Conservation (phyloP, 1,140 invertebrate species). For the Trachymyrmex septentrionalis region DNA sequence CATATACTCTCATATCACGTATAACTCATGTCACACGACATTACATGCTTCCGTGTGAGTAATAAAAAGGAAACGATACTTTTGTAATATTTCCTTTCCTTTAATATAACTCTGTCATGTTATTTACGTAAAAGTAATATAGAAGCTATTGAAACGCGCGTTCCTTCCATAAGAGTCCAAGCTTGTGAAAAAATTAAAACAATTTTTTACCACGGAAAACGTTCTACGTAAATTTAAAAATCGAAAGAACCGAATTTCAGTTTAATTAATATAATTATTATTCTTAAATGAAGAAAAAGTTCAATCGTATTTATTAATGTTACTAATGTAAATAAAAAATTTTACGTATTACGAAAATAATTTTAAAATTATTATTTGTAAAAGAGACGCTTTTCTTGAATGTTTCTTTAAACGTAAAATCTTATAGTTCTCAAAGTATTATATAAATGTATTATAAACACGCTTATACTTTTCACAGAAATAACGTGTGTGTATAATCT, state of each 20-base stretch:
- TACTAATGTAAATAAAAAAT: not conserved
- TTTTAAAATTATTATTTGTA: constrained; percentile 4
- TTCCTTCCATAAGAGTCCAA: not conserved
- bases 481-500: not conserved
- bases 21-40: not conserved
- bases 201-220: not conserved
- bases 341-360: not conserved
- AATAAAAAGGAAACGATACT: not conserved
- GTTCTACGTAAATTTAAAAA: not conserved
- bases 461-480: not conserved
- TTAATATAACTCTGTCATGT: not conserved
- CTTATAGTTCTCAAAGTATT: not conserved
- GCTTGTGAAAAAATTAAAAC: not conserved
- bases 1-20: too few relatives aligned
- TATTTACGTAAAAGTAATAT: constrained; percentile 9
- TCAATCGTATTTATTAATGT: not conserved
- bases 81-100: not conserved
- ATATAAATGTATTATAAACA: not conserved
- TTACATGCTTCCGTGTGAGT: not conserved
- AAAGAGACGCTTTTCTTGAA: not conserved
- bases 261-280: not conserved
- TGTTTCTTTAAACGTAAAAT: not conserved
- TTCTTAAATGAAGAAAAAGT: not conserved
- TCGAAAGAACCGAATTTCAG: not conserved
- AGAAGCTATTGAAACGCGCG: not conserved